Evolutionary conservation across 2,113 vertebrate species (phyloP).

Genomic region (Varanus komodoensis): DNA sequence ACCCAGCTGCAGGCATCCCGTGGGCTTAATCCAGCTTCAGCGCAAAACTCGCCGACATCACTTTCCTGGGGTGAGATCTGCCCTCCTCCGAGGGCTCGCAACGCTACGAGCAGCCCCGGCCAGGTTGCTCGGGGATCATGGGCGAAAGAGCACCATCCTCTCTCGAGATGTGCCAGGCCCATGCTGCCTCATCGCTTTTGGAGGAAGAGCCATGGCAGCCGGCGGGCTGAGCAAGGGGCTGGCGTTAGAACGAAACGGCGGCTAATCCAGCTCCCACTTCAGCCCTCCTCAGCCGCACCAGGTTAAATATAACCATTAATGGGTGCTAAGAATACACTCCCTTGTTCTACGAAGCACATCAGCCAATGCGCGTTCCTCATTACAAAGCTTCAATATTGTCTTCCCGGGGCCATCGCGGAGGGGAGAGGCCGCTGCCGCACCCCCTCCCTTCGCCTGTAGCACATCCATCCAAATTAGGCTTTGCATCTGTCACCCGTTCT

Average conservation of each 20-base stretch:
- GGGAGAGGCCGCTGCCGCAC: slow-evolving; percentile 39
- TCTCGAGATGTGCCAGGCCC: not conserved
- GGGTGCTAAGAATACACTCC: slow-evolving; percentile 27
- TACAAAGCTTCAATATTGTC: slow-evolving; percentile 57
- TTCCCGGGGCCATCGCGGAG: slow-evolving; percentile 40
- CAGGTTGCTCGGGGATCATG: too few relatives aligned
- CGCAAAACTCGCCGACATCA: not conserved
- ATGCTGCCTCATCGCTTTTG: not conserved
- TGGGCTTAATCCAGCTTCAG: not conserved
- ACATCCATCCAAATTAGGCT: slow-evolving; percentile 50
- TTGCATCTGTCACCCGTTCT: slow-evolving; percentile 49
- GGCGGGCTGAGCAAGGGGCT: too few relatives aligned
- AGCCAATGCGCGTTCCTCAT: slow-evolving; percentile 34
- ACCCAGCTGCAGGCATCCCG: not conserved
- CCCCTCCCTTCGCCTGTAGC: slow-evolving; percentile 22
- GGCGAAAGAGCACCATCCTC: too few relatives aligned
- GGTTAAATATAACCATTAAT: not conserved
- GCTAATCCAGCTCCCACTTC: not conserved
- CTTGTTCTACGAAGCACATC: not conserved
- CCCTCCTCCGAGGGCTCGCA: not conserved
- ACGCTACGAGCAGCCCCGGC: not conserved
- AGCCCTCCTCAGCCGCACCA: slow-evolving; percentile 8
- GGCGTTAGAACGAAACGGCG: not conserved
- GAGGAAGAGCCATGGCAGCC: too few relatives aligned
- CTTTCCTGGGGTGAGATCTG: not conserved